phyloP scores from a whole-genome alignment of 2,888 invertebrate species.

The Diaperis boleti region DNA sequence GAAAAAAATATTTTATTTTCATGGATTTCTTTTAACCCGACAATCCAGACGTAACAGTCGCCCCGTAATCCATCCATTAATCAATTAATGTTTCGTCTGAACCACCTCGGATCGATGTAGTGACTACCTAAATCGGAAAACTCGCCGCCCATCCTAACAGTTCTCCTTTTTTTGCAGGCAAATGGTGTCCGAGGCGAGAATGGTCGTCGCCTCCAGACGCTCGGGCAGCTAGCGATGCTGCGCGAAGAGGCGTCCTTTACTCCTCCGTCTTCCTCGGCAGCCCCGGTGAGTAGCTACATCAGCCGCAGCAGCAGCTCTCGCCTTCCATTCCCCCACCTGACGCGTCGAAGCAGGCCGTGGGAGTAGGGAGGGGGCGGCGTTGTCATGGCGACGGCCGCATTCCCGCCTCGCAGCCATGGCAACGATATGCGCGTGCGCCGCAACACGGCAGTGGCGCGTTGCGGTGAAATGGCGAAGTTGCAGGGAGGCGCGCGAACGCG shows the following conservation, averaged over 20 bases:
- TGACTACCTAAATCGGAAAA: conserved; percentile 31
- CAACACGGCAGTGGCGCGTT: conserved; percentile 54
- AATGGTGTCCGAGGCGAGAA: conserved; percentile 92
- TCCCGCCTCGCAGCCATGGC: conserved; percentile 68
- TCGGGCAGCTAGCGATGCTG: conserved; percentile 77
- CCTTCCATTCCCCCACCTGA: conserved; percentile 23
- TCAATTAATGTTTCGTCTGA: too few relatives aligned
- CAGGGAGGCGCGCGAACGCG: conserved; percentile 52
- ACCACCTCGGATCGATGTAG: conserved; percentile 36
- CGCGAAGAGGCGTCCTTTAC: conserved; percentile 87
- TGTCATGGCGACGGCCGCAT: conserved; percentile 67
- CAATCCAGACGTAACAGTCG: too few relatives aligned
- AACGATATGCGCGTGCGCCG: conserved; percentile 57
- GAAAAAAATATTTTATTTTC: too few relatives aligned
- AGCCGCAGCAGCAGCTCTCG: conserved; percentile 43
- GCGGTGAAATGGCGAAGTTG: conserved; percentile 57
- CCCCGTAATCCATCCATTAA: too few relatives aligned
- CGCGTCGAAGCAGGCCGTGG: conserved; percentile 1
- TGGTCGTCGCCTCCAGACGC: conserved; percentile 80
- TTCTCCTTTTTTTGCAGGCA: conserved; percentile 74
- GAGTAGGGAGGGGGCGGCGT: conserved; percentile 53
- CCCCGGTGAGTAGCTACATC: conserved; percentile 77
- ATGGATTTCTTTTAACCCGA: too few relatives aligned
- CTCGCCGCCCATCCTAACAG: conserved; percentile 32
- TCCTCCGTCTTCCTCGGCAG: conserved; percentile 95